Base-by-base conservation (phyloP, 2,113 vertebrate species). In the Pycnonotus jocosus region DNA sequence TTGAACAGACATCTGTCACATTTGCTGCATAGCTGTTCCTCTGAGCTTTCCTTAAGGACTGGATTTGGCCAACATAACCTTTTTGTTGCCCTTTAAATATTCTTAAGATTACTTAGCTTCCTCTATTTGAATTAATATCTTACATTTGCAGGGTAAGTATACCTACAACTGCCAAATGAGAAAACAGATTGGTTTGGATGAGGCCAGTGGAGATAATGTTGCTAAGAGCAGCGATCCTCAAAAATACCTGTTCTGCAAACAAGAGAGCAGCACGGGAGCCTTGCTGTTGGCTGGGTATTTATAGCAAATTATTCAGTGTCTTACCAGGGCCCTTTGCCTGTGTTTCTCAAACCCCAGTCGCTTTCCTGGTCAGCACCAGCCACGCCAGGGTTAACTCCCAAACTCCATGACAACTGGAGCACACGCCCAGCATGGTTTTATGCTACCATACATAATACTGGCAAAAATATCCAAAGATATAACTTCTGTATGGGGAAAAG, bases 371-470 rank as follows among this genome's bases (percentile, higher is more conserved):
- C 38, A 74, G 15, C 6, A 30, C 8, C 16, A 64, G 28, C 38
- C 18, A 35, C 7, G 25, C 4, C 13, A 37, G 25, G 8, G 3
- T 62, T 51, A 15, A 11, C 13, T 82, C 71, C 38, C 38, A 45
- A 50, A 25, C 13, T 33, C 31, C 19, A 12, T 22, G 38, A 15
- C 33, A 57, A 9, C 15, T 11, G 20, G 12, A 42, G 3, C 17
- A 79, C 17, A 57, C 15, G n/a, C 2, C 5, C n/a, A 73, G 31
- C 24, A 22, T 22, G 24, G 11, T 27, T 92, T 57, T 37, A 35
- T 27, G 13, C 10, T 77, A 17, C 11, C 0, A 0, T 12, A 10
- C 0, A 0, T 40, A 47, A 38, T n/a, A 24, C 12, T 45, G 38
- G 16, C 5, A 90, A 87, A 74, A 25, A 60, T 20, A 65, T 13